Base-by-base conservation (phyloP, 2,113 vertebrate species). In the Leuciscus idus region DNA sequence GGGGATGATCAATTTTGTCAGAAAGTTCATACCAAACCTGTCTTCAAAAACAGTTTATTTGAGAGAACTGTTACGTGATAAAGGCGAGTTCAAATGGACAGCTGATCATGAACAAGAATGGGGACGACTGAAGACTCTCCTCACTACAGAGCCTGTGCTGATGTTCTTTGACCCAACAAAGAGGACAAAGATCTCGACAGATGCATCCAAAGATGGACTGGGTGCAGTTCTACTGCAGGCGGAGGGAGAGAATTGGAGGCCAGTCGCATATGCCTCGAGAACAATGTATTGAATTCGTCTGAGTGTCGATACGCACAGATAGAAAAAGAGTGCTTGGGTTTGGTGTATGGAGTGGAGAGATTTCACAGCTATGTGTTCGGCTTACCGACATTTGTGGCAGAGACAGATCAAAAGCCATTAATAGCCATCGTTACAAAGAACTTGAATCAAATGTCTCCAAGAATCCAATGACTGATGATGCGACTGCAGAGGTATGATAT, bases 381-480 rank as follows among this genome's bases (percentile, higher is more conserved):
- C 30, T 50, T 87, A 55, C 68, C 82, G 15, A 80, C n/a, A 23
- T 81, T 87, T 87, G 87, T 88, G 1, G 85, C 91, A 57, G 90
- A 90, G 68, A 77, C 48, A 1, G 48, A 77, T 55, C 30, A 48
- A n/a, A 62, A 50, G 19, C 23, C 66, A 81, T 55, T 88, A 50
- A 77, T 85, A 11, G 17, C 68, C 2, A 88, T 88, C 57, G 82
- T 84, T 13, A 85, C 61, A 43, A 87, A 87, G 3, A 87, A 87
- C 36, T 7, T 88, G 6, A 85, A 50, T 46, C 57, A 86, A 39
- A 88, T 88, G 87, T 88, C 84, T 52, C 84, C 50, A 33, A 46
- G 46, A n/a, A 86, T 89, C n/a, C 79, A 89, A 28, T 6, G 33
- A 6, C 17, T 89, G 28, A 87, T 89, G 80, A 89, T 88, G 84